Conservation (phyloP, 2,797 vertebrate genomes). For the Onychomys torridus region DNA sequence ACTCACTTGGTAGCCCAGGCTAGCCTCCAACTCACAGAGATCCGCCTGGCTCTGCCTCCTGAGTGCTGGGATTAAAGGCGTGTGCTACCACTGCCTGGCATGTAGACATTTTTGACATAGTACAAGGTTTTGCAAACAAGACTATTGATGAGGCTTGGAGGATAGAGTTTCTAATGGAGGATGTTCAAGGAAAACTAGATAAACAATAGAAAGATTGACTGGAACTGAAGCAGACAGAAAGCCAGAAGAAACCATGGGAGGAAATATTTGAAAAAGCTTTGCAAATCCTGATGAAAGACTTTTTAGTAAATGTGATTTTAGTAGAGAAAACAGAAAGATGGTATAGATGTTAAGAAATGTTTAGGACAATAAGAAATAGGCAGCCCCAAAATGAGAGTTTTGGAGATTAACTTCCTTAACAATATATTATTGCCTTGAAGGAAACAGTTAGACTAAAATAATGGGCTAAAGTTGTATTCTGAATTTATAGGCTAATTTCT, state of each 20-base stretch:
- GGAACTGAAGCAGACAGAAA: neutral
- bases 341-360: neutral
- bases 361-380: conserved; percentile 3
- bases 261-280: neutral
- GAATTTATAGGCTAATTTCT: conserved; percentile 29
- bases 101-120: neutral
- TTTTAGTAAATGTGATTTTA: neutral
- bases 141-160: neutral
- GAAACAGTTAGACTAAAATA: conserved; percentile 7
- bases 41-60: too few relatives aligned
- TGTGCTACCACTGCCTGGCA: too few relatives aligned
- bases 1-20: too few relatives aligned
- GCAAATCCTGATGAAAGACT: neutral
- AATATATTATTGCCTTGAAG: conserved; percentile 17
- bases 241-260: neutral
- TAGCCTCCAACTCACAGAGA: too few relatives aligned
- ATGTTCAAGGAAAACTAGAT: conserved; percentile 14
- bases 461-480: neutral
- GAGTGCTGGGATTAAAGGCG: too few relatives aligned
- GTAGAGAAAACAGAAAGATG: neutral
- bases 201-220: neutral
- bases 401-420: neutral
- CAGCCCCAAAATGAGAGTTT: neutral
- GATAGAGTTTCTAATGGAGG: neutral
- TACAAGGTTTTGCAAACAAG: neutral